Evolutionary conservation across 2,113 vertebrate species (phyloP).

Genomic region (Ammodytes dubius): DNA sequence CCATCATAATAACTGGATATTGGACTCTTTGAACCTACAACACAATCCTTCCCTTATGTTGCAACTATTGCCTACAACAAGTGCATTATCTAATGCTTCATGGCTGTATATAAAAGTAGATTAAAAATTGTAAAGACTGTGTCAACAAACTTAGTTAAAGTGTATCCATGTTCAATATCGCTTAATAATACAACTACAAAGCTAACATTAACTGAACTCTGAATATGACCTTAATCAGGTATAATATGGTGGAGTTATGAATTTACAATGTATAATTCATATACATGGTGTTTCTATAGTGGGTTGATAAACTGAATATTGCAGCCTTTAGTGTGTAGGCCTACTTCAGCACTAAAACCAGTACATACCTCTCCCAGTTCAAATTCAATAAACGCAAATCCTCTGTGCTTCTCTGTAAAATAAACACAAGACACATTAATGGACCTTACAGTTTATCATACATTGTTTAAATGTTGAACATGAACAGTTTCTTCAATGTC

Average conservation of each 20-base stretch:
- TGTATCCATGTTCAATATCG: background rate
- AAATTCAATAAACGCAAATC: conserved; percentile 98
- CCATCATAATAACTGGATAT: background rate
- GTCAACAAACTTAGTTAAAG: background rate
- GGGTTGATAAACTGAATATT: background rate
- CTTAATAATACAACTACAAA: background rate
- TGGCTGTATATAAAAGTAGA: background rate
- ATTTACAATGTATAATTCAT: background rate
- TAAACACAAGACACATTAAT: conserved; percentile 9
- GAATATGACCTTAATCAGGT: background rate
- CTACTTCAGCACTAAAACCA: background rate
- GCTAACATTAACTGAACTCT: background rate
- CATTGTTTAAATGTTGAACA: background rate
- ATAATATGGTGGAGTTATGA: background rate
- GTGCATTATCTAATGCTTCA: background rate
- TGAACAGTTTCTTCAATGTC: too few species aligned
- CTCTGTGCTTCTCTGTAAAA: conserved; percentile 93
- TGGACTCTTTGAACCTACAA: background rate
- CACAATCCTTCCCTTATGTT: background rate
- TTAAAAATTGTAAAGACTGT: background rate
- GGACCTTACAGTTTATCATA: accelerated
- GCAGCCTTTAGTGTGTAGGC: background rate
- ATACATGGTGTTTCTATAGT: background rate
- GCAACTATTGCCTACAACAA: background rate
- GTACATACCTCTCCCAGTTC: conserved; percentile 93